Conservation (phyloP, 2,113 vertebrate genomes). For the Eulemur rufifrons region DNA sequence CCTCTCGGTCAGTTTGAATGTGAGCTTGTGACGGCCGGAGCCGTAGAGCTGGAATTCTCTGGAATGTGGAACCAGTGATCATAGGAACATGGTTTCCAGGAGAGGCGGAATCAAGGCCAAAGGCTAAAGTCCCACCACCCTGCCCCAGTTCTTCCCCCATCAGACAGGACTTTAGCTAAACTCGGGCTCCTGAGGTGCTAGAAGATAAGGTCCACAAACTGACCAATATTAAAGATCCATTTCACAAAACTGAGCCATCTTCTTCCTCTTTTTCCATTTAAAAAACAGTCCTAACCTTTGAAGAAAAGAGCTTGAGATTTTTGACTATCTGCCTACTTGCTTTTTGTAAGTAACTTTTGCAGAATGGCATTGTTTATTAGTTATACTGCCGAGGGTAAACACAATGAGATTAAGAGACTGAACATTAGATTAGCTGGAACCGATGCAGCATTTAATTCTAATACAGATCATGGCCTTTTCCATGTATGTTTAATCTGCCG, state of each 20-base stretch:
- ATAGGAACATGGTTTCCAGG: background rate
- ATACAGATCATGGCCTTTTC: slow-evolving; percentile 34
- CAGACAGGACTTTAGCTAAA: background rate
- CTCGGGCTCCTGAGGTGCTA: background rate
- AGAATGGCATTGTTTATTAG: background rate
- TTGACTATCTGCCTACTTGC: background rate
- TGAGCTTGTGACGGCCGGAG: background rate
- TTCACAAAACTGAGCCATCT: background rate
- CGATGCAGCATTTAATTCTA: slow-evolving; percentile 65
- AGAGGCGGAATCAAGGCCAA: background rate
- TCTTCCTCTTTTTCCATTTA: background rate
- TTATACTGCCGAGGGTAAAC: background rate
- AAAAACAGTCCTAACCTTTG: background rate
- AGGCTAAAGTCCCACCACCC: background rate
- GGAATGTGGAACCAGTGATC: background rate
- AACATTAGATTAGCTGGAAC: slow-evolving; percentile 53
- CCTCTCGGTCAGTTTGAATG: background rate
- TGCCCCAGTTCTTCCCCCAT: too few relatives aligned
- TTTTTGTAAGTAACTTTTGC: background rate
- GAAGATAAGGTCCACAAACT: background rate
- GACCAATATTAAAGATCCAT: background rate
- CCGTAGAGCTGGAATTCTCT: background rate
- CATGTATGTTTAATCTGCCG: background rate
- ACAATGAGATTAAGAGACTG: slow-evolving; percentile 24
- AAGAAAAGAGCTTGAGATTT: background rate